Evolutionary conservation across 2,113 vertebrate species (phyloP).

Genomic region (Nothocercus julius): DNA sequence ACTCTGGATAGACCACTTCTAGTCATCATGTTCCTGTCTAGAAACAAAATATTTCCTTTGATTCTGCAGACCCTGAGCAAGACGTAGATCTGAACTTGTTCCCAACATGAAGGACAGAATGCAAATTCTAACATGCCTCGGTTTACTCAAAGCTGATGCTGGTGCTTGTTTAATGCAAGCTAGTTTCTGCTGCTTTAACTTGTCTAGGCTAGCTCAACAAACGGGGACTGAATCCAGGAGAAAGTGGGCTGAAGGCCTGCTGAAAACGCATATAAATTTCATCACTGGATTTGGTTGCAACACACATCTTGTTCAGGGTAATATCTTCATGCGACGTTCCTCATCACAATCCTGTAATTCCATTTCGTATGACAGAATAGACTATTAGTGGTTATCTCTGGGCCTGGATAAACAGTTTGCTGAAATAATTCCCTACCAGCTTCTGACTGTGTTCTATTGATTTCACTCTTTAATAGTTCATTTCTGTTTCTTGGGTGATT

Average conservation of each 20-base stretch:
- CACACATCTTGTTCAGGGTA: background rate
- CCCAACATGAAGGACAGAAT: background rate
- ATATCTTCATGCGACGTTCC: background rate
- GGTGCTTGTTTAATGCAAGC: background rate
- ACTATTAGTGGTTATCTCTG: background rate
- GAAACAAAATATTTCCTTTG: background rate
- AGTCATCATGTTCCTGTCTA: background rate
- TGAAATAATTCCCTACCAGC: background rate
- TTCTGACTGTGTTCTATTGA: background rate
- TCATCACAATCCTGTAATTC: background rate
- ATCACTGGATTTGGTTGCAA: background rate
- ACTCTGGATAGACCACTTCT: background rate
- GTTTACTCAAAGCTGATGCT: background rate
- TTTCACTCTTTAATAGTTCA: background rate
- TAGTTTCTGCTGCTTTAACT: background rate
- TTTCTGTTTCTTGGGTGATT: background rate
- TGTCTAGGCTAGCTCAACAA: conserved; percentile 7
- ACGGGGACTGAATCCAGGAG: background rate
- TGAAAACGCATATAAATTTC: background rate
- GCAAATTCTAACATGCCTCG: background rate
- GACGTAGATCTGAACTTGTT: background rate
- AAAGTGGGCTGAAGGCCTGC: background rate
- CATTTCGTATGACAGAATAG: background rate
- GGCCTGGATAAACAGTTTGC: background rate
- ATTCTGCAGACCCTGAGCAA: background rate